These are phyloP conservation scores for Acronicta alni DNA, from an alignment of 2,888 invertebrate species.

Conservation along the genomic window DNA sequence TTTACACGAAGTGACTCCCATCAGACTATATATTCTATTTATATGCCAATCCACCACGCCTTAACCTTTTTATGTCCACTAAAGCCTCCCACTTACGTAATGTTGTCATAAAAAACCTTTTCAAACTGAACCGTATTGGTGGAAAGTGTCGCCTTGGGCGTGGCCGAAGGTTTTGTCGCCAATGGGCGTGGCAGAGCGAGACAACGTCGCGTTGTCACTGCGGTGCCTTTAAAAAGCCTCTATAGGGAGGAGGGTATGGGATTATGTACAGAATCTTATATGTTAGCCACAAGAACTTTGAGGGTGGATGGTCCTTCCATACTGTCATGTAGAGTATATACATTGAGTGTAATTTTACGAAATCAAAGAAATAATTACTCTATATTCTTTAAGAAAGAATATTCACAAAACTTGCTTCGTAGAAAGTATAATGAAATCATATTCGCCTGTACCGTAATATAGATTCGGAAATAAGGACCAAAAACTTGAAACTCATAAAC, in stretches of 20 bases:
- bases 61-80: conserved; percentile 41
- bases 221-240: conserved; percentile 77
- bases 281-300: conserved; percentile 10
- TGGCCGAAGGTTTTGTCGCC: conserved; percentile 84
- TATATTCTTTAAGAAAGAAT: too few species aligned
- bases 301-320: conserved; percentile 9
- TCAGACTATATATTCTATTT: conserved; percentile 3
- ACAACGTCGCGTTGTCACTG: conserved; percentile 81
- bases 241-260: conserved; percentile 52
- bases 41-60: conserved; percentile 24
- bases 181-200: conserved; percentile 83
- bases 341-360: background rate
- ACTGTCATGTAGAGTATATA: background rate
- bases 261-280: conserved; percentile 51
- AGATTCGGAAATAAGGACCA: too few species aligned
- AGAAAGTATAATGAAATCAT: too few species aligned
- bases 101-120: conserved; percentile 68
- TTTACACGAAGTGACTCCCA: too few species aligned
- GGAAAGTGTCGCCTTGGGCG: conserved; percentile 85
- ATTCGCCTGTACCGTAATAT: too few species aligned
- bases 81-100: conserved; percentile 46
- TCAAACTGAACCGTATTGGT: conserved; percentile 70
- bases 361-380: too few species aligned
- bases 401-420: too few species aligned
- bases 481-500: conserved; percentile 2